Evolutionary conservation across 2,113 vertebrate species (phyloP).

Genomic region (Lepus americanus): DNA sequence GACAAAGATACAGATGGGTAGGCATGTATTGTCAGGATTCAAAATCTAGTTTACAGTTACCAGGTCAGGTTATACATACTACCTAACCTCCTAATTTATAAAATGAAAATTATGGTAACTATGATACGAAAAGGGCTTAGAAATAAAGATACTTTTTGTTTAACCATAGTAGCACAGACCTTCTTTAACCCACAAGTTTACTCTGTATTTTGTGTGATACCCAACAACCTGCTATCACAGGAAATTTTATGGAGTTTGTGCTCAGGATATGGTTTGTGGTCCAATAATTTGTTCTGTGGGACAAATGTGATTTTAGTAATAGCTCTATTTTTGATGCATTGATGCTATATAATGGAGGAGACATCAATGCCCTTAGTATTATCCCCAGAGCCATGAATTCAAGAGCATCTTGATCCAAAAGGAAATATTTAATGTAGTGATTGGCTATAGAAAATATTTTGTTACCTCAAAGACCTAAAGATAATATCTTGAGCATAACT

Average conservation of each 20-base stretch:
- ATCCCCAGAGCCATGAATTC: neutral
- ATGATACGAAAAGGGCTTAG: neutral
- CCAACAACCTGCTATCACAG: neutral
- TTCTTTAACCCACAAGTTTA: neutral
- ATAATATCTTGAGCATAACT: conserved; percentile 1
- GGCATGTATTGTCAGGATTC: neutral
- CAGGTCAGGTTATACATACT: neutral
- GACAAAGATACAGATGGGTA: neutral
- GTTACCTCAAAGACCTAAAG: conserved; percentile 5
- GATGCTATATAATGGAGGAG: neutral
- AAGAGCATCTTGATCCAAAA: neutral
- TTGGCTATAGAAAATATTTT: neutral
- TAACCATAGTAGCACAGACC: neutral
- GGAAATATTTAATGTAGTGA: neutral
- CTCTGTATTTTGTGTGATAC: neutral
- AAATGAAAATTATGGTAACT: neutral
- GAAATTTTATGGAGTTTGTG: neutral
- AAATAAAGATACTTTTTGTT: neutral
- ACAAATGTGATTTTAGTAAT: neutral
- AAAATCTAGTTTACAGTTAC: neutral
- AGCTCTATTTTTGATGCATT: neutral
- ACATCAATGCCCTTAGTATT: neutral
- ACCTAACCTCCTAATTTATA: neutral
- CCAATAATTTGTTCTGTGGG: neutral
- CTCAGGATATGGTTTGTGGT: neutral